Percentiles rank a stretch among this genome's conserved stretches.
Conservation (phyloP, 2,797 vertebrate species). For the Urocyon cinereoargenteus region DNA sequence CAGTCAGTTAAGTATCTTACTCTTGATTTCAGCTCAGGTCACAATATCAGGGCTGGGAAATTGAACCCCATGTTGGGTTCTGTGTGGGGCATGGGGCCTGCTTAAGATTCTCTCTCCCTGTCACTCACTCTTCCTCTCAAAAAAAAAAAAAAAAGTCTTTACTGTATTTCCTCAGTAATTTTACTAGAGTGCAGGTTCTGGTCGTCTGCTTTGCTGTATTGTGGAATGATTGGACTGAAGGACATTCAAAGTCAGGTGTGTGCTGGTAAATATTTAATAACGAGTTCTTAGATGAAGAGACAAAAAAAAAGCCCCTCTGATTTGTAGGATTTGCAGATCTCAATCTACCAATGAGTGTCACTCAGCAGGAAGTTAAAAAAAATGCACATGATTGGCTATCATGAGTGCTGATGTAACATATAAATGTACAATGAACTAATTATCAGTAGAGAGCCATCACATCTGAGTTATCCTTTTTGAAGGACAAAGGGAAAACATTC, state of each 20-base stretch:
- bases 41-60: not conserved
- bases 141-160: not conserved
- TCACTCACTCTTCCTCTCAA: not conserved
- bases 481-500: not conserved
- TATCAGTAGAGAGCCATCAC: not conserved
- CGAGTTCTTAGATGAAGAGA: not conserved
- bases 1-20: not conserved
- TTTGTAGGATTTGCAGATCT: not conserved
- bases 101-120: not conserved
- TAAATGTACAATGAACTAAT: not conserved
- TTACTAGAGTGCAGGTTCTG: not conserved
- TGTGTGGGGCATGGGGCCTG: not conserved
- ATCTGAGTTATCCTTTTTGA: not conserved
- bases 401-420: not conserved
- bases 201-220: not conserved
- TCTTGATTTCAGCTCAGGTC: not conserved
- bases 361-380: not conserved
- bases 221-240: not conserved
- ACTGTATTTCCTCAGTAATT: not conserved
- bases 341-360: not conserved
- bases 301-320: not conserved
- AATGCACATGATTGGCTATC: not conserved
- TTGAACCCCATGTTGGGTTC: not conserved
- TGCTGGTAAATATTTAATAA: not conserved
- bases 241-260: not conserved